A percentile compares a stretch with the other conserved stretches of the same genome.
Conservation (phyloP, 2,113 vertebrate species). For the Leucoraja erinaceus region DNA sequence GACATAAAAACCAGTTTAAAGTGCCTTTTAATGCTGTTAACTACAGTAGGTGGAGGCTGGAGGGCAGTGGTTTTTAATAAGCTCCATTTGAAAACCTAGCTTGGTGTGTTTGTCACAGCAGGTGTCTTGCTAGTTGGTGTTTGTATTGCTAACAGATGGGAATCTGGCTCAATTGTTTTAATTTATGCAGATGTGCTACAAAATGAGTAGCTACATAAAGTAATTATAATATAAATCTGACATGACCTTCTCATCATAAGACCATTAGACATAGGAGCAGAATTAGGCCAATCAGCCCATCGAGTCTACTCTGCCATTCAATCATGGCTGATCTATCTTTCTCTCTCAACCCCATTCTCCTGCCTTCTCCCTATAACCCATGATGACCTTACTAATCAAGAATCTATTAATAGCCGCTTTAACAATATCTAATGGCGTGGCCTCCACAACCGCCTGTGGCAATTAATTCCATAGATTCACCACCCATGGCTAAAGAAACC, state of each 20-base stretch:
- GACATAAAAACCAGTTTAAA: slow-evolving; percentile 61
- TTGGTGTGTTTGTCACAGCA: slow-evolving; percentile 60
- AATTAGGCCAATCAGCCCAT: too few relatives aligned
- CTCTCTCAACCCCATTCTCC: too few relatives aligned
- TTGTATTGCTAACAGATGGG: slow-evolving; percentile 63
- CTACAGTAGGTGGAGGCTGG: slow-evolving; percentile 53
- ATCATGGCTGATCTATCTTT: too few relatives aligned
- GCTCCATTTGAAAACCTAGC: slow-evolving; percentile 66
- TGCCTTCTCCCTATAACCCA: too few relatives aligned
- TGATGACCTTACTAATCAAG: too few relatives aligned
- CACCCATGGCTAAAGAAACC: too few relatives aligned
- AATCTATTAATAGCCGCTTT: too few relatives aligned
- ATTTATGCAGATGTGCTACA: slow-evolving; percentile 52
- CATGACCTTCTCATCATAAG: slow-evolving; percentile 44
- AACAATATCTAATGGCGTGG: too few relatives aligned
- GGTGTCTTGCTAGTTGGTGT: slow-evolving; percentile 59
- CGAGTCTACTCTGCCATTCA: too few relatives aligned
- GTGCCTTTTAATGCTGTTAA: slow-evolving; percentile 55
- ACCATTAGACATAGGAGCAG: too few relatives aligned
- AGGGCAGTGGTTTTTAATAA: slow-evolving; percentile 63
- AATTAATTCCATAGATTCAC: too few relatives aligned
- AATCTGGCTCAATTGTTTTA: slow-evolving; percentile 52
- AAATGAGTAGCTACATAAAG: slow-evolving; percentile 48
- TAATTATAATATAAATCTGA: slow-evolving; percentile 49
- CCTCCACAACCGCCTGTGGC: too few relatives aligned